Conservation (phyloP, 2,888 invertebrate species). For the Phorcus lineatus region DNA sequence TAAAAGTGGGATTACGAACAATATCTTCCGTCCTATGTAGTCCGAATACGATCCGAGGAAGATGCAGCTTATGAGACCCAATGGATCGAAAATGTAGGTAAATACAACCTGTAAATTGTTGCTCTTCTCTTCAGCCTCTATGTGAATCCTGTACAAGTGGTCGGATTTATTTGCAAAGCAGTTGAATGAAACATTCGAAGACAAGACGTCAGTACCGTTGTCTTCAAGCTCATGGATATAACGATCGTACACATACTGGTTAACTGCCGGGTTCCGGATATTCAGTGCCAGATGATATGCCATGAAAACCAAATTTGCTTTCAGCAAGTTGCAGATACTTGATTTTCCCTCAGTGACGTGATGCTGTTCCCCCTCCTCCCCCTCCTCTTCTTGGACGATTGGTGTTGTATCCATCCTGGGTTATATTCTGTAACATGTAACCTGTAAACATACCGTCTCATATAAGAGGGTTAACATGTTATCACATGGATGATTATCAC, state of each 20-base stretch:
- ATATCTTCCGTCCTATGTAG: background rate
- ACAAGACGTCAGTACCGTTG: background rate
- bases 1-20: background rate
- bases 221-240: background rate
- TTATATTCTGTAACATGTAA: background rate
- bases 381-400: background rate
- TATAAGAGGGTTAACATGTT: no score
- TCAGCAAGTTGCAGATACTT: background rate
- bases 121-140: background rate
- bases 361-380: no score
- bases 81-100: background rate
- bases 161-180: background rate
- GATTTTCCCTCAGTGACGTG: no score
- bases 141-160: background rate
- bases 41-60: constrained; percentile 12
- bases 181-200: background rate
- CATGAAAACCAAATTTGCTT: background rate
- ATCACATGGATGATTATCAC: no score
- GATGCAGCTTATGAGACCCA: background rate
- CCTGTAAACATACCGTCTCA: no score
- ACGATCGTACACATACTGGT: background rate
- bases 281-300: background rate
- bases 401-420: background rate
- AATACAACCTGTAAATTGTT: background rate
- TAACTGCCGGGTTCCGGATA: background rate